Base-by-base conservation (phyloP, 2,888 invertebrate species). In the Pseudanteris insignis region DNA sequence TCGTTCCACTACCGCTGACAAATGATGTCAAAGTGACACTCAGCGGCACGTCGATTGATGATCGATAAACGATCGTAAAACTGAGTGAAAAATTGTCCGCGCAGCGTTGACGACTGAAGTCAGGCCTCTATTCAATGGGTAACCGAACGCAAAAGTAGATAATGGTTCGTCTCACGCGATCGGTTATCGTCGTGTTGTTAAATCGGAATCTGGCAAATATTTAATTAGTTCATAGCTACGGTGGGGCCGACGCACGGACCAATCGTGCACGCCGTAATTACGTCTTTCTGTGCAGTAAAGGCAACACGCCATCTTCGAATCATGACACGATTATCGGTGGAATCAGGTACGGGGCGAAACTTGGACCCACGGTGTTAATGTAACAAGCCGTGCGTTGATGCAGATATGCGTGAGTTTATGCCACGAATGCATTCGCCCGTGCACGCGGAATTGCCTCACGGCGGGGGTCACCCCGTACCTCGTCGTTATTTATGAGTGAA, bases 401-500 rank as follows among this genome's bases (percentile, higher is more conserved):
- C 59, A 54, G 57, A 58, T 58, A 53, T 46, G 55, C 63, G 48
- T 64, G 60, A 59, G 64, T 60, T 55, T 59, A 46, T 59, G 51
- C 64, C 60, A 65, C 65, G 67, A 70, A 69, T 69, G 69, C 64
- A 68, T 48, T 44, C 58, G 66, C 67, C 70, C 69, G 62, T 69
- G 64, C 38, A 69, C 66, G 67, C 67, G 70, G 72, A 65, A 68
- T 70, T 68, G 69, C 67, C 60, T 65, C 73, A 51, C 76, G 67
- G 67, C 74, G 70, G 77, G 76, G 76, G 75, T 75, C 70, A 65
- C 46, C 32, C 60, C 63, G 46, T 54, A 47, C 54, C 54, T 41
- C 70, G 69, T 61, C 65, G 71, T 71, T 73, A 77, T 77, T 76
- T 77, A 77, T 71, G 72, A 63, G 63, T 64, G 67, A 69, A 74